Conservation (phyloP, 1,140 invertebrate genomes). For the Sesamia nonagrioides region DNA sequence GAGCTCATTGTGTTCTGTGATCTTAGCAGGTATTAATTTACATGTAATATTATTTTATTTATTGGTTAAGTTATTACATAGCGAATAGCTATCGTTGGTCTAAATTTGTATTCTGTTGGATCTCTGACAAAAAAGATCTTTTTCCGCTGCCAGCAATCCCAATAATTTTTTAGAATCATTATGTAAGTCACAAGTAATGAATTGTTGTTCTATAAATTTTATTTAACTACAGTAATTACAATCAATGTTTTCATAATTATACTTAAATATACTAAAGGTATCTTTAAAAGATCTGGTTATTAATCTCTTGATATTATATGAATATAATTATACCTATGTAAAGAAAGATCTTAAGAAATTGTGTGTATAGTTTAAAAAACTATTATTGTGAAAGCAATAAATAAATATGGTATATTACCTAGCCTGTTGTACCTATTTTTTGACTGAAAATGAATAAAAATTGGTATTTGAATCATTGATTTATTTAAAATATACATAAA, state of each 20-base stretch:
- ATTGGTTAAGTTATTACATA: constrained; percentile 43
- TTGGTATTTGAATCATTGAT: constrained; percentile 44
- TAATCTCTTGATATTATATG: not conserved
- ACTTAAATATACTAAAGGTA: constrained; percentile 1
- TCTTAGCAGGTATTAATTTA: constrained; percentile 57
- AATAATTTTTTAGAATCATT: not conserved
- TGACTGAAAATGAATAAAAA: constrained; percentile 24
- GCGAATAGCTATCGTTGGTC: not conserved
- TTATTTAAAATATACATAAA: constrained; percentile 63
- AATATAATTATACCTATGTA: not conserved
- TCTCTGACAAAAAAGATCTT: constrained; percentile 9
- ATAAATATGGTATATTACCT: constrained; percentile 2
- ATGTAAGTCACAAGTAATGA: constrained; percentile 22
- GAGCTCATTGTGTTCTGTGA: constrained; percentile 58
- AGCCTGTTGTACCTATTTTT: not conserved
- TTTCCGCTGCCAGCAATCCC: constrained; percentile 16
- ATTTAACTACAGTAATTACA: not conserved
- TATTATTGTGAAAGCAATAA: constrained; percentile 28
- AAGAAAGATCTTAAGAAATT: constrained; percentile 26
- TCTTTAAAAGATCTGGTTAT: not conserved
- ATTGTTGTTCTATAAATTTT: not conserved
- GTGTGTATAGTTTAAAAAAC: not conserved
- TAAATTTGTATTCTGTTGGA: constrained; percentile 18
- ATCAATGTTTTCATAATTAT: not conserved
- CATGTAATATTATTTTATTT: constrained; percentile 46